phyloP scores from a whole-genome alignment of 2,113 vertebrate species.

The Benthochromis sp. region DNA sequence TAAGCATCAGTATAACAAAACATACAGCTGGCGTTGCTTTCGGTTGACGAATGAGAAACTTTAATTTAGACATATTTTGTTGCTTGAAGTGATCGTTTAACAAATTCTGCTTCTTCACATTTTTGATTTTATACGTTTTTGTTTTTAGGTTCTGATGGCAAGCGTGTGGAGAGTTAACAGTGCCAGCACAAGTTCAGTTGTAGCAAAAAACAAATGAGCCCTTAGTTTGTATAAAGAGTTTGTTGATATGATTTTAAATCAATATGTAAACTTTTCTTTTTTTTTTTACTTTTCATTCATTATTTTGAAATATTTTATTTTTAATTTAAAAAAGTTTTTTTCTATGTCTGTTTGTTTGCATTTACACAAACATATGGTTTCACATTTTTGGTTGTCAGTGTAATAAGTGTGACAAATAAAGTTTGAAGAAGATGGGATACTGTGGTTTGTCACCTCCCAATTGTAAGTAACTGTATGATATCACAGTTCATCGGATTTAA shows the following conservation, averaged over 20 bases:
- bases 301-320: background rate
- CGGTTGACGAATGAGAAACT: background rate
- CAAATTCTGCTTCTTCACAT: background rate
- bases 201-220: background rate
- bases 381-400: slow-evolving; percentile 6
- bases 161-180: background rate
- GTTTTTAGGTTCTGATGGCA: background rate
- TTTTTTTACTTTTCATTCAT: background rate
- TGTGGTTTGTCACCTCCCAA: background rate
- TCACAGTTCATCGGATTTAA: background rate
- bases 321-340: background rate
- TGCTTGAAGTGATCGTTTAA: background rate
- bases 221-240: background rate
- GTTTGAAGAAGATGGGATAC: slow-evolving; percentile 14
- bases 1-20: background rate
- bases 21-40: background rate
- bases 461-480: background rate
- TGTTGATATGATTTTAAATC: background rate
- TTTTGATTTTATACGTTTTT: background rate
- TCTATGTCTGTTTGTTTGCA: background rate
- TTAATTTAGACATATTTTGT: background rate
- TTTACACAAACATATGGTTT: background rate
- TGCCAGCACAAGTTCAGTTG: background rate
- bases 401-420: slow-evolving; percentile 29
- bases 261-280: background rate